Base-by-base conservation (phyloP, 2,797 vertebrate species). In the Craterocephalus amniculus region DNA sequence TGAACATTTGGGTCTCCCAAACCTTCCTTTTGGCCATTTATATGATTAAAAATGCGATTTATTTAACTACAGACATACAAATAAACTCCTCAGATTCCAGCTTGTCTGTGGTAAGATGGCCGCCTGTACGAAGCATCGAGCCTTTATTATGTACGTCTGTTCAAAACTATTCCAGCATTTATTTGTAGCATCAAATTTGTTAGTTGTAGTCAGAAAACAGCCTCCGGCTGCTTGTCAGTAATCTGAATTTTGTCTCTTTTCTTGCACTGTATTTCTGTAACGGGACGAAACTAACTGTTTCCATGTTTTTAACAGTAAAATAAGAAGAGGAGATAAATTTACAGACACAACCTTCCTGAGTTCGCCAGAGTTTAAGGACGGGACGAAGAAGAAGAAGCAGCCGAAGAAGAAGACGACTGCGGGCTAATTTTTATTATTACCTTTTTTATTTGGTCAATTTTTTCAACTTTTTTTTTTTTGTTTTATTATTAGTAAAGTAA, bases 241-340 rank as follows among this genome's bases (percentile, higher is more conserved):
- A 45, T 6, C 43, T 6, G 43, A 45, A 6, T 45, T 45, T 45
- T 45, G 43, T 45, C 43, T 5, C 43, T 45, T 45, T 20, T 45
- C 18, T 6, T 45, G 43, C 43, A 6, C 43, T 5, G 43, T 45
- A 43, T 43, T 38, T 38, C 36, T 38, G 18, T 43, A 43, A 11
- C 36, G 14, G 11, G 14, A 13, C 36, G 12, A 2, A 38, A 38
- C 54, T 26, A 0, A 18, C 13, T 1, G 4, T 20, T 3, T 34
- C 32, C 49, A 0, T 55, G 14, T 66, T 29, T 67, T 74, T 0
- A 0, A 64, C 86, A 95, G 94, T 63, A 95, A 95, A 93, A 88
- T 95, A 24, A 92, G 94, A 11, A 93, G 94, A 54, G 93, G 92
- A 49, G 94, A 95, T 76, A 89, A 92, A 63, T 92, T 88, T 75